A percentile compares a stretch with the other conserved stretches of the same genome.
These are phyloP conservation scores for Parnassius smintheus DNA, from an alignment of 2,888 invertebrate species.

Conservation along the genomic window DNA sequence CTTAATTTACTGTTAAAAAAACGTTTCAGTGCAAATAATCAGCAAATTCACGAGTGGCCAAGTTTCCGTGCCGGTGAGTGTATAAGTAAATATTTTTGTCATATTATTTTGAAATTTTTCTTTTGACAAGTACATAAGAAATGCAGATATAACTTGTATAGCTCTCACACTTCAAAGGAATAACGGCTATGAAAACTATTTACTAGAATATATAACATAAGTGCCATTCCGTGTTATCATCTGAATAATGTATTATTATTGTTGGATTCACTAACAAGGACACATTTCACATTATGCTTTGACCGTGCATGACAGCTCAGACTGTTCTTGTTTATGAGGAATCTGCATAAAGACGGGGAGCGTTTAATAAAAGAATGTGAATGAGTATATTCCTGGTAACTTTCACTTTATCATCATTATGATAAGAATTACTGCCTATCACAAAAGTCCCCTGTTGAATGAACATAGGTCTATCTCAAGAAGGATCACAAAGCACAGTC, in stretches of 20 bases:
- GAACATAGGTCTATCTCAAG: no score
- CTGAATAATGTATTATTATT: constrained; percentile 3
- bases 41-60: no score
- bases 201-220: not conserved
- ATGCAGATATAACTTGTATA: not conserved
- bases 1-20: no score
- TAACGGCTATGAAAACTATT: not conserved
- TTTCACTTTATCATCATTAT: no score
- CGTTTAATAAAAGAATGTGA: no score
- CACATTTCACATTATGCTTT: not conserved
- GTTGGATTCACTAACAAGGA: constrained; percentile 1
- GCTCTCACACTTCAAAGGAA: not conserved
- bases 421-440: no score
- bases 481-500: no score
- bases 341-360: not conserved
- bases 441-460: no score
- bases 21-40: no score
- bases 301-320: not conserved
- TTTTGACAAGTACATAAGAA: not conserved
- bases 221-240: constrained; percentile 8
- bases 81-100: no score
- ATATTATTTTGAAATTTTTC: not conserved
- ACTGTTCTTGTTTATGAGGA: constrained; percentile 2
- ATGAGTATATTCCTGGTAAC: no score
- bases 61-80: no score